Evolutionary conservation across 2,888 invertebrate genomes (phyloP).

Genomic region (Campaea margaritaria): DNA sequence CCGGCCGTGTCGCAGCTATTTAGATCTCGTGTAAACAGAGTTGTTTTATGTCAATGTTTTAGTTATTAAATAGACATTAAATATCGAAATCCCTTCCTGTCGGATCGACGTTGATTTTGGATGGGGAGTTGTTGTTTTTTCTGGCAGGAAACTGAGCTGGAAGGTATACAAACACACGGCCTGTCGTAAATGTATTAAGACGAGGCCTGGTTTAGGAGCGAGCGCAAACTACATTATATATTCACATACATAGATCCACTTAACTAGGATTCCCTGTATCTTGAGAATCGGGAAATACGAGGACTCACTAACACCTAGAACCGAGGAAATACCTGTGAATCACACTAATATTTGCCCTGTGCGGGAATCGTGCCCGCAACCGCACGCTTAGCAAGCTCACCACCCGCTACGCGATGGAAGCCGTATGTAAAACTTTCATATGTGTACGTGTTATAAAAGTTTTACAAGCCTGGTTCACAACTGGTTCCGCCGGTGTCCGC

Average conservation of each 20-base stretch:
- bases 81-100: constrained; percentile 12
- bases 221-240: background rate
- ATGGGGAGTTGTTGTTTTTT: background rate
- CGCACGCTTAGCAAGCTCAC: too few species aligned
- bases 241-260: too few species aligned
- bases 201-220: background rate
- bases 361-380: too few species aligned
- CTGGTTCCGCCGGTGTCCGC: constrained; percentile 1
- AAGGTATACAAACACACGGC: background rate
- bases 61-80: constrained; percentile 8
- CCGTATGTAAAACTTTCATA: background rate
- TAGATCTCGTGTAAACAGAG: constrained; percentile 4
- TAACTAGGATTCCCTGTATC: too few species aligned
- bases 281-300: too few species aligned
- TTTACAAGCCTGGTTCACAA: background rate
- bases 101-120: background rate
- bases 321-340: too few species aligned
- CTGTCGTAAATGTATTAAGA: background rate
- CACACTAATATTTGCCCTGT: too few species aligned
- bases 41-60: constrained; percentile 10
- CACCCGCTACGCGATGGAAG: too few species aligned
- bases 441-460: background rate
- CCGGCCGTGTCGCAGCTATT: too few species aligned
- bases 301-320: too few species aligned
- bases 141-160: constrained; percentile 2